phyloP scores from a whole-genome alignment of 2,888 invertebrate species.

The Allacma fusca region DNA sequence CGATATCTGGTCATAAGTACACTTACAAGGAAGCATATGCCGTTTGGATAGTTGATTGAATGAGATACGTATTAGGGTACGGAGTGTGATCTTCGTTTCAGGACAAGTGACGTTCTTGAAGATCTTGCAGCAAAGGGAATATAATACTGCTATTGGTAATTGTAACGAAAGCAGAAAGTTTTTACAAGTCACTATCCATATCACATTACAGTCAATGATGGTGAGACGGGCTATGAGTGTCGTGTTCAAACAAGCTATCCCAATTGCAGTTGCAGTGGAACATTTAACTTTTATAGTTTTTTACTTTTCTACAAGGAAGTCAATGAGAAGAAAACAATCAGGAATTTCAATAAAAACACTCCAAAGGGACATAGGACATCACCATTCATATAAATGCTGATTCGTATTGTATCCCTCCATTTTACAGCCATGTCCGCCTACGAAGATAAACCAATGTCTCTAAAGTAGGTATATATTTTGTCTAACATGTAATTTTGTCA shows the following conservation, averaged over 20 bases:
- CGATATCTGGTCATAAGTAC: conserved; percentile 7
- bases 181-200: background rate
- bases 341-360: conserved; percentile 13
- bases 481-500: background rate
- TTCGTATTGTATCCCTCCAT: background rate
- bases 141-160: background rate
- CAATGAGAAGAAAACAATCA: background rate
- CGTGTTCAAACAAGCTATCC: background rate
- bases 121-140: background rate
- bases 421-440: background rate
- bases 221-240: background rate
- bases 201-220: background rate
- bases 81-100: background rate
- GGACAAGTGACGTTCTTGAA: conserved; percentile 2
- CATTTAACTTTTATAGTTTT: background rate
- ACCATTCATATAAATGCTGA: background rate
- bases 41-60: background rate
- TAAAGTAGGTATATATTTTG: background rate
- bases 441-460: background rate
- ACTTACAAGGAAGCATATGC: too few relatives aligned
- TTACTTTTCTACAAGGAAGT: background rate
- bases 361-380: background rate
- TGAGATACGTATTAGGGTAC: background rate
- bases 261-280: background rate
- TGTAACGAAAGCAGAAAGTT: conserved; percentile 12